phyloP scores from a whole-genome alignment of 1,140 invertebrate species.

The Atta colombica region DNA sequence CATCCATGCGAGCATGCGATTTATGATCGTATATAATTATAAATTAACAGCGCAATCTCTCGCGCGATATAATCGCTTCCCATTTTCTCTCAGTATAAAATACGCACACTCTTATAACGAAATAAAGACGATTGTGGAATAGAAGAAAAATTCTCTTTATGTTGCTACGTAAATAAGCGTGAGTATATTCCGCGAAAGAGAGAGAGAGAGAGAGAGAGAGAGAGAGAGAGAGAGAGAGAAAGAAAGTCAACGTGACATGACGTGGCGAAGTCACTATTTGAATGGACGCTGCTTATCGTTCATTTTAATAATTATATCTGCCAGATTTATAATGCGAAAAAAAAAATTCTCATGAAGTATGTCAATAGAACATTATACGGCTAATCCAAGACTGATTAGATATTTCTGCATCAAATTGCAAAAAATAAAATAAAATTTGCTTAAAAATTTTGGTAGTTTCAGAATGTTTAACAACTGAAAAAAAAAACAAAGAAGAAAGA shows the following conservation, averaged over 20 bases:
- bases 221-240: background rate
- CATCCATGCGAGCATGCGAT: slow-evolving; percentile 9
- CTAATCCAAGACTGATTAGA: background rate
- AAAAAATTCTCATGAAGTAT: background rate
- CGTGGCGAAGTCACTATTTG: slow-evolving; percentile 10
- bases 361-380: background rate
- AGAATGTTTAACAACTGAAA: background rate
- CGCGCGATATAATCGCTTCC: slow-evolving; percentile 22
- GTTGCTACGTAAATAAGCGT: slow-evolving; percentile 26
- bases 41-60: slow-evolving; percentile 34
- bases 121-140: slow-evolving; percentile 31
- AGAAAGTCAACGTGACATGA: background rate
- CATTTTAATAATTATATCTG: slow-evolving; percentile 32
- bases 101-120: slow-evolving; percentile 31
- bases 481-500: background rate
- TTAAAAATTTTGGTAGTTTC: background rate
- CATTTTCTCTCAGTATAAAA: slow-evolving; percentile 32
- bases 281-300: slow-evolving; percentile 19
- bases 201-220: background rate
- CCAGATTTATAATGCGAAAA: slow-evolving; percentile 9
- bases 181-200: background rate
- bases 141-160: slow-evolving; percentile 36
- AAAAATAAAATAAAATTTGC: background rate
- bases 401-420: background rate
- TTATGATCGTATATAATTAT: slow-evolving; percentile 23